These are phyloP conservation scores for Thalassophryne amazonica DNA, from an alignment of 2,797 vertebrate genomes.

Conservation along the genomic window DNA sequence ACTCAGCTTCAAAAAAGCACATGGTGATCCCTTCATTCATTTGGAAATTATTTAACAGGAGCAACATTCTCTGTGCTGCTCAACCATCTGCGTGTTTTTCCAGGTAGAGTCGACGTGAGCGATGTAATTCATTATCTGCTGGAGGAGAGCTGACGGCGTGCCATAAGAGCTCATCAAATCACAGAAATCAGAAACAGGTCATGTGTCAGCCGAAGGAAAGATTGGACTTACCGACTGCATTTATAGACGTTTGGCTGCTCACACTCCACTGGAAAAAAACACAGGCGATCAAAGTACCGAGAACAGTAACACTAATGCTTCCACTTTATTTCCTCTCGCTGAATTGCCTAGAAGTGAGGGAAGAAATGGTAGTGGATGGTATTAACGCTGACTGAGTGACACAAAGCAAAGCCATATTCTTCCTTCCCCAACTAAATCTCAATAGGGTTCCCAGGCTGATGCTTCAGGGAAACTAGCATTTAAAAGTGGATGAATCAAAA, in stretches of 20 bases:
- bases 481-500: constrained; percentile 52
- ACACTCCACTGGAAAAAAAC: constrained; percentile 8
- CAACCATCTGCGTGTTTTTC: constrained; percentile 31
- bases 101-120: constrained; percentile 6
- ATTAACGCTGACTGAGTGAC: constrained; percentile 32
- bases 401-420: constrained; percentile 26
- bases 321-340: constrained; percentile 24
- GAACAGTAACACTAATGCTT: constrained; percentile 24
- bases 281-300: background rate
- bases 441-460: constrained; percentile 25
- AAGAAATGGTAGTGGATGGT: constrained; percentile 5
- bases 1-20: constrained; percentile 58
- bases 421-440: constrained; percentile 23
- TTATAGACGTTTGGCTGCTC: too few species aligned
- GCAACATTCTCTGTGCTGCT: constrained; percentile 14
- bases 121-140: constrained; percentile 16
- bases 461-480: constrained; percentile 48
- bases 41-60: constrained; percentile 54
- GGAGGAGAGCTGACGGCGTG: constrained; percentile 13
- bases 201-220: background rate
- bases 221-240: background rate
- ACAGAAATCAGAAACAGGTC: constrained; percentile 26
- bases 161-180: constrained; percentile 19
- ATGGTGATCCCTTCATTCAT: constrained; percentile 48
- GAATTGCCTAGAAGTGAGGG: constrained; percentile 1